Base-by-base conservation (phyloP, 2,888 invertebrate genomes). In the Drosophila buzzatii region DNA sequence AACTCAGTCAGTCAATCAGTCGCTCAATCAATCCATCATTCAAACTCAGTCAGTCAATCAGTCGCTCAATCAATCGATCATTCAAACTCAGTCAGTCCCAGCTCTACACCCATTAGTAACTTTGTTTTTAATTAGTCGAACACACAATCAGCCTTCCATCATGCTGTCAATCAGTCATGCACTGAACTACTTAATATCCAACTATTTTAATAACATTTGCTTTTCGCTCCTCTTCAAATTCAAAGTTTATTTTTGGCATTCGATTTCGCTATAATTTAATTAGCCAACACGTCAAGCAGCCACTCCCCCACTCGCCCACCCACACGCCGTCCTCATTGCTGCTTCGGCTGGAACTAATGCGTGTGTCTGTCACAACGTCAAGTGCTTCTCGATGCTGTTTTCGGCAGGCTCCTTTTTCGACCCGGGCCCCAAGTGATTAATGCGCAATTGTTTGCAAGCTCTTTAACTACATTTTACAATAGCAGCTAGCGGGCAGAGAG, bases 361-460 rank as follows among this genome's bases (percentile, higher is more conserved):
- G 37, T 45, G 61, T 56, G 53, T 27, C 62, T 37, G 31, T 47
- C 57, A 63, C 63, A 52, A 41, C 65, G 52, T 65, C 52, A 44
- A 60, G 44, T 60, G 31, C 16, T 47, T 37, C 45, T 35, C 51
- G 55, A 67, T 53, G 65, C 69, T 69, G 78, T 56, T 64, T 53
- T 45, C 68, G 73, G 61, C 67, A 69, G 69, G 52, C 62, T 23
- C 53, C 33, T 39, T 63, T 57, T 63, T 39, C 23, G 52, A 60
- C 47, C 27, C 55, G 39, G n/a, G 31, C 23, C 14, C 45, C 70
- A 66, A 76, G 61, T 83, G 85, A 82, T 84, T 84, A 82, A 83
- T 83, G 85, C 80, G 75, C 85, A 82, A 83, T 83, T 83, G 82
- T 82, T 83, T 84, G 78, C 83, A 85, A 82, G 63, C 78, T 68